Evolutionary conservation across 2,888 invertebrate species (phyloP).

Genomic region (Nycteola revayana): DNA sequence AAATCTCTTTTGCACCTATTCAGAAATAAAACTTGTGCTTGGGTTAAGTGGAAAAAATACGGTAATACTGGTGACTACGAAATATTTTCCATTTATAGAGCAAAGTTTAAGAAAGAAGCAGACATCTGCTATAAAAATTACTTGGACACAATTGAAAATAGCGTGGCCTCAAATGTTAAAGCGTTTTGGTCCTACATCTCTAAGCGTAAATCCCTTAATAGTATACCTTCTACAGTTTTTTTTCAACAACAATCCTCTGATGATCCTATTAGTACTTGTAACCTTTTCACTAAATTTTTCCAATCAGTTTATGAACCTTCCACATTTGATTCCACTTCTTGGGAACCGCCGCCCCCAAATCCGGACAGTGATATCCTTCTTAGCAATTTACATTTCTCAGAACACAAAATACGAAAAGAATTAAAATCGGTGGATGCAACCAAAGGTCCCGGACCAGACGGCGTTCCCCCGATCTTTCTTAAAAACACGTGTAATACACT

Average conservation of each 20-base stretch:
- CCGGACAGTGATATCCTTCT: neutral
- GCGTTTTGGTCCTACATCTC: conserved; percentile 6
- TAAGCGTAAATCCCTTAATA: conserved; percentile 1
- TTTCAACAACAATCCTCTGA: neutral
- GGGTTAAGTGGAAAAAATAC: conserved; percentile 8
- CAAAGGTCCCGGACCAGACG: conserved; percentile 1
- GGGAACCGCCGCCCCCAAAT: conserved; percentile 1
- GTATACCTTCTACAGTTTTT: conserved; percentile 1
- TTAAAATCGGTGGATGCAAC: neutral
- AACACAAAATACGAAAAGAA: neutral
- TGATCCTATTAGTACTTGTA: conserved; percentile 1
- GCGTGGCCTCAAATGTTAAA: neutral
- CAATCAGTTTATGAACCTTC: neutral
- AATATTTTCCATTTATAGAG: neutral
- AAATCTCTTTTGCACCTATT: conserved; percentile 1
- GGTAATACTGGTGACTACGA: conserved; percentile 1
- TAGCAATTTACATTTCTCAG: neutral
- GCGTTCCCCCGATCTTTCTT: conserved; percentile 1
- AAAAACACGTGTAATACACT: neutral
- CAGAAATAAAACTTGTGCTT: conserved; percentile 1
- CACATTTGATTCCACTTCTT: neutral
- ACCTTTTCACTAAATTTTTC: neutral
- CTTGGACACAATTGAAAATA: conserved; percentile 1
- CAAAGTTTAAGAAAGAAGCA: no score
- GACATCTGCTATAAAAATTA: neutral